These are phyloP conservation scores for Sclerurus mexicanus DNA, from an alignment of 2,113 vertebrate genomes.

Conservation along the genomic window DNA sequence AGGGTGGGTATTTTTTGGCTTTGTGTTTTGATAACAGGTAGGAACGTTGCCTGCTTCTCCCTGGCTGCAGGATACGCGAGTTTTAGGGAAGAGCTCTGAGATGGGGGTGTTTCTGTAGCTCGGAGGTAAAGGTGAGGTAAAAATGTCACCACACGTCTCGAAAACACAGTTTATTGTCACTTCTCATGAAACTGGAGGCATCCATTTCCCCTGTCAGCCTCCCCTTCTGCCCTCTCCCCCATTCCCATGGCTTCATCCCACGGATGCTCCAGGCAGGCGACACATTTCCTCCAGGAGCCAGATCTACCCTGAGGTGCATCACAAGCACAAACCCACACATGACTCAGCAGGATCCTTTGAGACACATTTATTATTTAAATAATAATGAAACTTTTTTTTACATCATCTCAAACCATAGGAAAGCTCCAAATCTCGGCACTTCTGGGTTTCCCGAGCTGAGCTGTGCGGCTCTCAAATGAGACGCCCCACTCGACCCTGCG, in stretches of 20 bases:
- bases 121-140: background rate
- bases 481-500: fast-evolving
- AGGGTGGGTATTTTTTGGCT: background rate
- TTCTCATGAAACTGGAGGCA: background rate
- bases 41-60: background rate
- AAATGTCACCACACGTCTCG: fast-evolving
- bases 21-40: background rate
- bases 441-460: background rate
- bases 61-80: fast-evolving
- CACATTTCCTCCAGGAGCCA: background rate
- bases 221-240: background rate
- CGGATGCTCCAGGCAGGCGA: background rate
- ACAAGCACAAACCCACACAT: background rate
- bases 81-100: background rate
- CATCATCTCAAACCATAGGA: background rate
- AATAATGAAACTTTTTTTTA: background rate
- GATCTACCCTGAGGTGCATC: background rate
- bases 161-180: background rate
- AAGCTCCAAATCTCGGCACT: background rate
- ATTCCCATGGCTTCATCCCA: background rate
- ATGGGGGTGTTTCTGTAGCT: background rate
- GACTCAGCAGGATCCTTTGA: background rate
- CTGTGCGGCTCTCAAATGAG: background rate
- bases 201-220: background rate
- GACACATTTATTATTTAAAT: slow-evolving; percentile 41